These are phyloP conservation scores for Pectinophora gossypiella DNA, from an alignment of 1,140 invertebrate species.

Conservation along the genomic window DNA sequence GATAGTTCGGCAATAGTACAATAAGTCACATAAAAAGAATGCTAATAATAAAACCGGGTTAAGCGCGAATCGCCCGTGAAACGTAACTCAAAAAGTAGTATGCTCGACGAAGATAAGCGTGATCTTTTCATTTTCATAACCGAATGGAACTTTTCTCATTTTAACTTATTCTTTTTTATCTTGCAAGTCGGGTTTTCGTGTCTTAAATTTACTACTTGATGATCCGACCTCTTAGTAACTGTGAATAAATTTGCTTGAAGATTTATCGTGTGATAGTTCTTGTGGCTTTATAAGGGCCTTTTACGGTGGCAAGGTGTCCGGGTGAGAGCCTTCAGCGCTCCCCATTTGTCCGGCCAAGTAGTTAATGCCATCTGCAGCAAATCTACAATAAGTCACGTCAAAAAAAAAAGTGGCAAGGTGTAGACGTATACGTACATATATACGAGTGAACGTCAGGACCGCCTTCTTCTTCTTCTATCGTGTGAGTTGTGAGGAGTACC, in stretches of 20 bases:
- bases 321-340: no score
- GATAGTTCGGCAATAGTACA: no score
- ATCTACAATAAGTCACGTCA: no score
- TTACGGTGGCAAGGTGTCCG: no score
- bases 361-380: no score
- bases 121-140: constrained; percentile 62
- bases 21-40: no score
- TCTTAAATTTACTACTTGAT: constrained; percentile 36
- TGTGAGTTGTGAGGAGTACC: no score
- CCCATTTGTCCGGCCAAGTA: no score
- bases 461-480: no score
- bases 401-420: no score
- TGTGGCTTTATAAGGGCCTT: not conserved
- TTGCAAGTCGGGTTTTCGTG: constrained; percentile 13
- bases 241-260: not conserved
- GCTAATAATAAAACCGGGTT: not conserved
- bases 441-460: no score
- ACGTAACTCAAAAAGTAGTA: constrained; percentile 49
- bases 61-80: not conserved
- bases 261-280: not conserved
- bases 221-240: constrained; percentile 20
- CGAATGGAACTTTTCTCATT: constrained; percentile 66
- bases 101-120: constrained; percentile 48
- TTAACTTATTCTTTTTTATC: constrained; percentile 63
- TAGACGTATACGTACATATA: no score